Conservation (phyloP, 2,888 invertebrate species). For the Corythucha ciliata region DNA sequence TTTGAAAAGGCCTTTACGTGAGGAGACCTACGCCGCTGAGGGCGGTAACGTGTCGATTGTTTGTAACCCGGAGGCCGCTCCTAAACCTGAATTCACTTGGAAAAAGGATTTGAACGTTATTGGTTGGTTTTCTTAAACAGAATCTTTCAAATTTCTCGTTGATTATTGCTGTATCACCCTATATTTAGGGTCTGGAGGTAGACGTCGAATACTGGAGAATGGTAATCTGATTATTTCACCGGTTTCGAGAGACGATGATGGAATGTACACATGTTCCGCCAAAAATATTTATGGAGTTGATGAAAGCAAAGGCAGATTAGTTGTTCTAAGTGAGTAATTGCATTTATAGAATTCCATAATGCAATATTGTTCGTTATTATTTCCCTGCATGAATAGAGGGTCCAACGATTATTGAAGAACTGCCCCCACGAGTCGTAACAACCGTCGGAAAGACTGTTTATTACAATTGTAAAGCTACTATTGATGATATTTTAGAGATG, state of each 20-base stretch:
- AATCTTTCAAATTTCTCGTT: background rate
- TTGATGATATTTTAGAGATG: conserved; percentile 76
- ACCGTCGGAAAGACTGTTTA: conserved; percentile 61
- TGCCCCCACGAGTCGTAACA: conserved; percentile 57
- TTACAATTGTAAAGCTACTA: conserved; percentile 73
- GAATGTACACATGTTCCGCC: conserved; percentile 74
- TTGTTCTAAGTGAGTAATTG: conserved; percentile 60
- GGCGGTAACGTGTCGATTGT: conserved; percentile 82
- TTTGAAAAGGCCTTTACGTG: conserved; percentile 76
- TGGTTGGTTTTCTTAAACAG: conserved; percentile 34
- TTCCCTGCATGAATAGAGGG: conserved; percentile 47
- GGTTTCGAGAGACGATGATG: conserved; percentile 78
- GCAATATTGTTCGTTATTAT: conserved; percentile 8
- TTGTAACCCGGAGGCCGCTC: conserved; percentile 91
- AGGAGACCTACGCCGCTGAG: conserved; percentile 84
- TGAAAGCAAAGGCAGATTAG: conserved; percentile 70
- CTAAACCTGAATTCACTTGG: conserved; percentile 80
- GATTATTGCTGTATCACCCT: background rate
- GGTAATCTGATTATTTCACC: conserved; percentile 80
- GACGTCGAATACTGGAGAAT: conserved; percentile 68
- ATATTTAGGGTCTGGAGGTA: conserved; percentile 59
- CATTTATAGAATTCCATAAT: background rate
- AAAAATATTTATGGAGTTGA: conserved; percentile 79
- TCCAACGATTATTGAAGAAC: conserved; percentile 61
- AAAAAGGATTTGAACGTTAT: conserved; percentile 74